Evolutionary conservation across 2,797 vertebrate genomes (phyloP).

Genomic region (Crocidura indochinensis): DNA sequence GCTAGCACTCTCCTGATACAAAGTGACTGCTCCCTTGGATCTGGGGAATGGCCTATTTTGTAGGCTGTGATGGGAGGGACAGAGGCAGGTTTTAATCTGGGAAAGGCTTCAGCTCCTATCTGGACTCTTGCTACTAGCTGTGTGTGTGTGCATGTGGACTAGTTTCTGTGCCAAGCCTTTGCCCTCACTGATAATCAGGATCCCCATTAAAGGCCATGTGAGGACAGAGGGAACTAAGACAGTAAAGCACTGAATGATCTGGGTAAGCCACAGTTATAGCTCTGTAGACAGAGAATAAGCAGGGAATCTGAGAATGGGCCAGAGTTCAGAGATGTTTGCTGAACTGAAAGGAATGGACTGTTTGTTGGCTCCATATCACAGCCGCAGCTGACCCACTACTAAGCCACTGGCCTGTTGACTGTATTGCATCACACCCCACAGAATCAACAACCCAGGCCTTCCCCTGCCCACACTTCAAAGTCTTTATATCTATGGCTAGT

Average conservation of each 20-base stretch:
- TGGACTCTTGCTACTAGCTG: neutral
- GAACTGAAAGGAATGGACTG: slow-evolving; percentile 11
- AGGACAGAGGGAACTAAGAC: slow-evolving; percentile 27
- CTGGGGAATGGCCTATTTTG: no score
- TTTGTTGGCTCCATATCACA: neutral
- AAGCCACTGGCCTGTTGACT: neutral
- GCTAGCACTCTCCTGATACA: neutral
- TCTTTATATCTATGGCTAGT: neutral
- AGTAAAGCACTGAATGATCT: neutral
- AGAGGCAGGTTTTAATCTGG: no score
- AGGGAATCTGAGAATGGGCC: no score
- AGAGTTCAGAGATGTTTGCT: neutral
- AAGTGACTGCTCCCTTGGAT: neutral
- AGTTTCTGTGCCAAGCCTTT: slow-evolving; percentile 42
- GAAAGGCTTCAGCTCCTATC: neutral
- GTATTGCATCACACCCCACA: neutral
- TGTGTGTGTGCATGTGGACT: slow-evolving; percentile 37
- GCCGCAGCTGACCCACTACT: neutral
- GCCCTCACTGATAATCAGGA: neutral
- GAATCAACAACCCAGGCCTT: slow-evolving; percentile 10
- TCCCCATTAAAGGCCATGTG: neutral
- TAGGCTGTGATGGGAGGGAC: no score
- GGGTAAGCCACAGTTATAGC: no score
- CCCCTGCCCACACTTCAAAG: neutral
- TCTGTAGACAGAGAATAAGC: no score